phyloP scores from a whole-genome alignment of 2,797 vertebrate species.

The Melanotaenia nigrans region DNA sequence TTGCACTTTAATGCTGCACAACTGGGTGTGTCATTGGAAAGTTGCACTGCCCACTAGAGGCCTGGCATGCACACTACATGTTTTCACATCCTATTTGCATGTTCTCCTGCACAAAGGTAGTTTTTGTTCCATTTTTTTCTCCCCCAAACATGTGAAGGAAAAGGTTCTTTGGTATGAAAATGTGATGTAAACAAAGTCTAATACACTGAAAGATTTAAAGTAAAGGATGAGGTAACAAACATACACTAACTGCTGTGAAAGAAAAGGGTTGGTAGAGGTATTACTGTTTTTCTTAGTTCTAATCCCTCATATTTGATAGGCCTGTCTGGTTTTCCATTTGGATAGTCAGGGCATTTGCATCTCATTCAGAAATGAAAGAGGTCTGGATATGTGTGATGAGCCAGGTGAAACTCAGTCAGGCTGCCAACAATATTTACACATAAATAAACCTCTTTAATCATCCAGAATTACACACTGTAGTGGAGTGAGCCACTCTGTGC shows the following conservation, averaged over 20 bases:
- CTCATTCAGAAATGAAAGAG: slow-evolving; percentile 69
- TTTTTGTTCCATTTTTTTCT: no score
- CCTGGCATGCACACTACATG: no score
- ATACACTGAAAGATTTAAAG: slow-evolving; percentile 16
- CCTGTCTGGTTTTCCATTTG: slow-evolving; percentile 54
- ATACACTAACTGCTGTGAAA: slow-evolving; percentile 16
- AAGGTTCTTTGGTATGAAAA: no score
- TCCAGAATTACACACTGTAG: slow-evolving; percentile 67
- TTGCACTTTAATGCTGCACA: slow-evolving; percentile 21
- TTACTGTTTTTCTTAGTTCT: slow-evolving; percentile 43
- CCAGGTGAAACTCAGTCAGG: slow-evolving; percentile 68
- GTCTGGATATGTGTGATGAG: slow-evolving; percentile 67
- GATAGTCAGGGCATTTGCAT: slow-evolving; percentile 52
- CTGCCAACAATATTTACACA: slow-evolving; percentile 71
- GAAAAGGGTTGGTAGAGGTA: slow-evolving; percentile 19
- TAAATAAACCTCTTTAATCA: slow-evolving; percentile 75
- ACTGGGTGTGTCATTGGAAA: no score
- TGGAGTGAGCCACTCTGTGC: slow-evolving; percentile 55
- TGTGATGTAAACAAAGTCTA: no score
- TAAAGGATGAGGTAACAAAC: slow-evolving; percentile 4
- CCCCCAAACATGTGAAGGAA: no score
- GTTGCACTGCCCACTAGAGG: no score
- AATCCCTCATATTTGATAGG: slow-evolving; percentile 46
- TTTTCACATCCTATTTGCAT: no score
- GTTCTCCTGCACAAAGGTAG: no score